Base-by-base conservation (phyloP, 2,888 invertebrate genomes). In the Gastracanthus pulcherrimus region DNA sequence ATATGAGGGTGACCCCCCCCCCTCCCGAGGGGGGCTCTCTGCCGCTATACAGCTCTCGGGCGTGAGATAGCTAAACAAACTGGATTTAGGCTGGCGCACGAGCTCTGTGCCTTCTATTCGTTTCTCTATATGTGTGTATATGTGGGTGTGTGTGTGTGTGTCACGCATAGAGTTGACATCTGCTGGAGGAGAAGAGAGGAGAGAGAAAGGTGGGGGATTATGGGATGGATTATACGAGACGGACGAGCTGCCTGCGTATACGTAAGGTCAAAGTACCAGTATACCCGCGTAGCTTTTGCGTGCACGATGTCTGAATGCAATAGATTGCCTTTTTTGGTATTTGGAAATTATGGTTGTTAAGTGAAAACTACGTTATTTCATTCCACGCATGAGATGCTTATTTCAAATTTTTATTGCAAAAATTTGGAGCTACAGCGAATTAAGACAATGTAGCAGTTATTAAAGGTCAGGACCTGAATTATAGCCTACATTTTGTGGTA, bases 11-110 rank as follows among this genome's bases (percentile, higher is more conserved):
- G 76, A 29, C 26, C 19, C 19, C 29, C 45, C 41, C 45, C 58
- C 34, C 34, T 48, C 38, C 13, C 26, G n/a, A 19, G 67, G 66
- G 45, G 51, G 34, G 23, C 36, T 13, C n/a, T 5, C 1, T 7
- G 36, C 26, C n/a, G 31, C 38, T 13, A 3, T 60, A 16, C 13
- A 45, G 55, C 38, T 36, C 66, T 66, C 55, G 66, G 78, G 58
- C 79, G 71, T 79, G 82, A 79, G 82, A 78, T 78, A 78, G 45
- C 72, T 72, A 79, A 80, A 82, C 79, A 80, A 72, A 79, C 76
- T 71, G 66, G 71, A 79, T 82, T 78, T 64, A 45, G 60, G 69
- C 45, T 36, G 11, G 41, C 41, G 26, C 38, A 36, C 11, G 34
- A 3, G 62, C 19, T 26, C 26, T 55, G 26, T 26, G 26, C 41